These are phyloP conservation scores for Onchidella celtica DNA, from an alignment of 2,888 invertebrate genomes.

Conservation along the genomic window DNA sequence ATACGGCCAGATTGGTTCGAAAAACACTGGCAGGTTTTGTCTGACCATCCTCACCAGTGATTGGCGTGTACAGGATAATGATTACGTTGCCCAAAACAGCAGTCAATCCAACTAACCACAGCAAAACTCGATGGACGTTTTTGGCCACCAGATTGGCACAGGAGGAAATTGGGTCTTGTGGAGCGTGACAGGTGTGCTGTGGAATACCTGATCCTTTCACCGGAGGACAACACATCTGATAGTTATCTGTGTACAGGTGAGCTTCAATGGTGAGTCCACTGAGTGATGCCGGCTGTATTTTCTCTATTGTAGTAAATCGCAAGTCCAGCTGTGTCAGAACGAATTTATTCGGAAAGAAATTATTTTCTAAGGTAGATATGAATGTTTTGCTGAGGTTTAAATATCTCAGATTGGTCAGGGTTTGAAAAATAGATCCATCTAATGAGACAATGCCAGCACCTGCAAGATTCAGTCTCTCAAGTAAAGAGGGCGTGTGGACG, in stretches of 20 bases:
- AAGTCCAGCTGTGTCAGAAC: too few relatives aligned
- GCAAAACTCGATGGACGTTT: neutral
- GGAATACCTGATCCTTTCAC: neutral
- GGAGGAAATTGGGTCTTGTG: neutral
- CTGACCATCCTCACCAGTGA: too few relatives aligned
- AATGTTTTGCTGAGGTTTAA: too few relatives aligned
- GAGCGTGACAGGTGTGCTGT: slow-evolving; percentile 32
- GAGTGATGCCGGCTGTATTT: neutral
- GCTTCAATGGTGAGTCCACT: neutral
- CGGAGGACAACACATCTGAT: slow-evolving; percentile 10
- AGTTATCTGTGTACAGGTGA: slow-evolving; percentile 9
- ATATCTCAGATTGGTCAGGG: too few relatives aligned
- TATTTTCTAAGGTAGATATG: too few relatives aligned
- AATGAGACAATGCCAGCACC: too few relatives aligned
- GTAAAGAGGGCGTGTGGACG: too few relatives aligned
- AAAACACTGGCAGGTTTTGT: too few relatives aligned
- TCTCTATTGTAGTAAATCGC: neutral
- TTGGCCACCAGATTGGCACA: neutral
- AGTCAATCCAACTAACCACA: neutral
- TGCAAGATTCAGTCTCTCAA: too few relatives aligned
- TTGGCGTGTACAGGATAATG: slow-evolving; percentile 29
- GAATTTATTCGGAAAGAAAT: too few relatives aligned
- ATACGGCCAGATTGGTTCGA: slow-evolving; percentile 54
- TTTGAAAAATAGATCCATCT: too few relatives aligned
- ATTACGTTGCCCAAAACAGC: slow-evolving; percentile 39